Conservation (phyloP, 1,140 invertebrate genomes). For the Oscheius sp. region DNA sequence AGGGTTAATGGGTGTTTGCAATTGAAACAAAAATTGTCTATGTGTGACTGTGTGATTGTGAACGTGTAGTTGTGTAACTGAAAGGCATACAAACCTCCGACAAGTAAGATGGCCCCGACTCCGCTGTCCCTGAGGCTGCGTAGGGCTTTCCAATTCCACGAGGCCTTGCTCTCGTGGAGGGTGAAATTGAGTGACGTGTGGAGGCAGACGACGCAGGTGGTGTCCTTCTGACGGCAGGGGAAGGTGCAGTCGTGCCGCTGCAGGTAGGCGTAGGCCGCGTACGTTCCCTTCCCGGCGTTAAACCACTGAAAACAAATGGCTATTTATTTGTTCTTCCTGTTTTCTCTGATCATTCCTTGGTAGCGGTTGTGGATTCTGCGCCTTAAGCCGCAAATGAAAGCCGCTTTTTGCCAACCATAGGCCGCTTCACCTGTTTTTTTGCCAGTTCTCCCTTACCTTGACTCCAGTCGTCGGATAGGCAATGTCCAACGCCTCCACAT, state of each 20-base stretch:
- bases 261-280: constrained; percentile 43
- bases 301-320: constrained; percentile 10
- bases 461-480: background rate
- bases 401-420: no score
- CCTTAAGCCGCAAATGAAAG: no score
- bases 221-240: constrained; percentile 25
- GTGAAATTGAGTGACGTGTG: constrained; percentile 51
- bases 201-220: constrained; percentile 25
- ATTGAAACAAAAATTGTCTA: background rate
- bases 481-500: background rate
- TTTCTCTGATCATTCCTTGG: background rate
- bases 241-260: constrained; percentile 44
- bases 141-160: constrained; percentile 29
- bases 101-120: background rate
- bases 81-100: background rate
- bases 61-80: background rate
- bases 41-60: background rate
- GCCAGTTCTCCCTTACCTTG: background rate
- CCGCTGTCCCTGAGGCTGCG: constrained; percentile 18
- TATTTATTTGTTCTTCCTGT: background rate
- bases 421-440: background rate
- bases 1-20: background rate
- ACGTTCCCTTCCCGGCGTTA: constrained; percentile 33
- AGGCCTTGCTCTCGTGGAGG: constrained; percentile 33
- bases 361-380: no score